Evolutionary conservation across 2,797 vertebrate species (phyloP).

Genomic region (Hippoglossus hippoglossus): DNA sequence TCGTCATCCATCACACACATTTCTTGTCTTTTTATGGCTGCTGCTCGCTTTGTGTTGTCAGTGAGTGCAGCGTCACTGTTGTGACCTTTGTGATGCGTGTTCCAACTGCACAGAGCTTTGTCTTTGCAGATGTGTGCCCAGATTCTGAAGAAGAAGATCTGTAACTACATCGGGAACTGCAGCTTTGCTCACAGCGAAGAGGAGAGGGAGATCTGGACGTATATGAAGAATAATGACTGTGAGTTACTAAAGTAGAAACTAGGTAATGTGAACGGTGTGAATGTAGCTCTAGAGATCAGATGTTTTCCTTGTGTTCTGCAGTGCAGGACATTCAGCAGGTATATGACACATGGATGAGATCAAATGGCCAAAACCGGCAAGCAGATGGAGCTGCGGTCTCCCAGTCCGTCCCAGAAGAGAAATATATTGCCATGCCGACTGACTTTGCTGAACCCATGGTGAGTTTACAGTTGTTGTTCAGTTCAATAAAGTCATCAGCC

Average conservation of each 20-base stretch:
- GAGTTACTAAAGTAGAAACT: conserved; percentile 68
- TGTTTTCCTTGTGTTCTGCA: conserved; percentile 64
- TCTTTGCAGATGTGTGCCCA: conserved; percentile 89
- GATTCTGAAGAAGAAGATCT: conserved; percentile 90
- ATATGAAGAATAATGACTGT: conserved; percentile 97
- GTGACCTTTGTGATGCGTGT: neutral
- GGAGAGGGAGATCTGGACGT: conserved; percentile 96
- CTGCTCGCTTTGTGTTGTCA: no score
- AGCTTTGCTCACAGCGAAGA: conserved; percentile 95
- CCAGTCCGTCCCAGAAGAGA: conserved; percentile 84
- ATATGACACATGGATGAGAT: conserved; percentile 90
- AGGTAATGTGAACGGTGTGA: no score
- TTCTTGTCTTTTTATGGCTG: neutral
- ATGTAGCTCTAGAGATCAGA: neutral
- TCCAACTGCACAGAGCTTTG: neutral
- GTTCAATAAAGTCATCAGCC: neutral
- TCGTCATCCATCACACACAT: neutral
- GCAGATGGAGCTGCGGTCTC: conserved; percentile 78
- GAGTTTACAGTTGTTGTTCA: conserved; percentile 30
- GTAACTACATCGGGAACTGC: conserved; percentile 91
- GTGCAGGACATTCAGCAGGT: conserved; percentile 94
- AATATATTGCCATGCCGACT: conserved; percentile 94
- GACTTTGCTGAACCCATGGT: conserved; percentile 94
- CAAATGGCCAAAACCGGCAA: conserved; percentile 82
- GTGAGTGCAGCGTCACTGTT: no score